Conservation (phyloP, 2,797 vertebrate species). For the Acanthopagrus latus region DNA sequence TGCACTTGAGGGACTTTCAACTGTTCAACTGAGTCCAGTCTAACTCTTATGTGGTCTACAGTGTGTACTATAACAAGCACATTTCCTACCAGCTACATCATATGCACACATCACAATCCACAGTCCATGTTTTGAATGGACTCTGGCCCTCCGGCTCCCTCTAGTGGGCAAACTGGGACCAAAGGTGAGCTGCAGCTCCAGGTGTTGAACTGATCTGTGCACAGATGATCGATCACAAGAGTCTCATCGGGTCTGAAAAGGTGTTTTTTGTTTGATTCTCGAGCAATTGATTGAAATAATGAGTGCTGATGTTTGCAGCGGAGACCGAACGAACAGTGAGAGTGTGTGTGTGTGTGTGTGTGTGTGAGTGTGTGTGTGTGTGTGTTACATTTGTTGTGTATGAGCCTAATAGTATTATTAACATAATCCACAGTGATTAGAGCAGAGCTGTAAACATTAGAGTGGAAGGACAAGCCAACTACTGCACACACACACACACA, state of each 20-base stretch:
- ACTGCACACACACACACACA: slow-evolving; percentile 52
- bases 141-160: slow-evolving; percentile 49
- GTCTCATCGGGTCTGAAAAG: neutral
- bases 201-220: neutral
- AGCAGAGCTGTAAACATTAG: slow-evolving; percentile 64
- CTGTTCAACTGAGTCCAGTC: too few relatives aligned
- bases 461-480: slow-evolving; percentile 53
- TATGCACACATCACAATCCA: neutral
- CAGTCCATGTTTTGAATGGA: too few relatives aligned
- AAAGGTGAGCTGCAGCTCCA: slow-evolving; percentile 63
- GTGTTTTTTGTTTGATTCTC: neutral
- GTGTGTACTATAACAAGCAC: neutral
- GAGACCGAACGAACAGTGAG: neutral
- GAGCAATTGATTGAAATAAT: slow-evolving; percentile 4
- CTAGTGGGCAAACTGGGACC: slow-evolving; percentile 57
- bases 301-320: slow-evolving; percentile 3
- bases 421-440: slow-evolving; percentile 61
- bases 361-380: slow-evolving; percentile 2
- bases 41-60: too few relatives aligned
- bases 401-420: slow-evolving; percentile 56
- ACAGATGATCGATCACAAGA: neutral
- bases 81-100: neutral
- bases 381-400: slow-evolving; percentile 23
- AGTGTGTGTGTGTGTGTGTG: neutral
- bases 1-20: neutral